These are phyloP conservation scores for Ciconia maguari DNA, from an alignment of 2,113 vertebrate species.

Conservation along the genomic window DNA sequence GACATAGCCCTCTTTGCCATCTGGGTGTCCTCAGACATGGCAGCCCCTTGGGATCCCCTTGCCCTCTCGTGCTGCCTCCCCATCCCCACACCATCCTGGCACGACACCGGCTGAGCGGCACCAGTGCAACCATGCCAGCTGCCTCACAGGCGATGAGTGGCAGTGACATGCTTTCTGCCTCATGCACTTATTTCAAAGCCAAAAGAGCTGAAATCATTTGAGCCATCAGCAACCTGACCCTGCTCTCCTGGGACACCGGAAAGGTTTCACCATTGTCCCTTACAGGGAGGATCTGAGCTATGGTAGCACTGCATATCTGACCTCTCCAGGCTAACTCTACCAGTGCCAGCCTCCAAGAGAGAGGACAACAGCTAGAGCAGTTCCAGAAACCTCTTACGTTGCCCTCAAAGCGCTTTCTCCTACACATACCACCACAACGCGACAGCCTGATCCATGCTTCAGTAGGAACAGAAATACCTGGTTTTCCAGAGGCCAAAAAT, in stretches of 20 bases:
- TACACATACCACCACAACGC: rapidly evolving
- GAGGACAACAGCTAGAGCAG: background rate
- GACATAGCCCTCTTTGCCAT: background rate
- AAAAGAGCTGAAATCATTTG: background rate
- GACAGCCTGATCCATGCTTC: rapidly evolving
- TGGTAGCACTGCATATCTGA: background rate
- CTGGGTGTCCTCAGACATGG: background rate
- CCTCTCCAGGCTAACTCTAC: background rate
- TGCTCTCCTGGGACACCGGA: background rate
- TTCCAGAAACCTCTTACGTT: background rate
- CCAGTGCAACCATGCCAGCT: rapidly evolving
- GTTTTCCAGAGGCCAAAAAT: background rate
- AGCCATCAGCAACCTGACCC: background rate
- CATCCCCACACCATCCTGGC: background rate
- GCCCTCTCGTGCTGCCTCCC: background rate
- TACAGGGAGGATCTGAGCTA: rapidly evolving
- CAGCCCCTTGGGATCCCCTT: background rate
- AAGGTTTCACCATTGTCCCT: background rate
- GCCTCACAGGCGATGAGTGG: rapidly evolving
- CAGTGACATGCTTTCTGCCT: rapidly evolving
- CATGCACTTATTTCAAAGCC: rapidly evolving
- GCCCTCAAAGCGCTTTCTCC: background rate
- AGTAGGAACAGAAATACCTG: background rate
- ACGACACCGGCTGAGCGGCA: rapidly evolving
- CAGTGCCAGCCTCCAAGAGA: background rate